Evolutionary conservation across 1,140 invertebrate species (phyloP).

Genomic region (Sminthurides bifidus): DNA sequence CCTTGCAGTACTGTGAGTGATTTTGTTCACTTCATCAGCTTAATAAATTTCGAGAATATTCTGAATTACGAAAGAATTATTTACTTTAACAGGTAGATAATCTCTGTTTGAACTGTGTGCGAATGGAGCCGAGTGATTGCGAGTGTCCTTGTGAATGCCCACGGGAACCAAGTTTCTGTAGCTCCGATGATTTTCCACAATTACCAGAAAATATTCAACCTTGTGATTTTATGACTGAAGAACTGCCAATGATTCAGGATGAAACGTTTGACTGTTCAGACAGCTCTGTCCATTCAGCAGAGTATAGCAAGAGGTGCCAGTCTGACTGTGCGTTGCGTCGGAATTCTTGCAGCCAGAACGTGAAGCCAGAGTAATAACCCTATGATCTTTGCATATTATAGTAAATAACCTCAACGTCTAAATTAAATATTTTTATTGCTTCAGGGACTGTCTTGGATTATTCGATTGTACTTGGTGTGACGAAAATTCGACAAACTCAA

Average conservation of each 20-base stretch:
- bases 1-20: conserved; percentile 71
- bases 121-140: conserved; percentile 87
- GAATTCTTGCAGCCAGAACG: no score
- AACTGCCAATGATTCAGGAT: conserved; percentile 16
- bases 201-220: conserved; percentile 14
- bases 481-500: no score
- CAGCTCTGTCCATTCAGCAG: no score
- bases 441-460: conserved; percentile 62
- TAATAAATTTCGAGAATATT: background rate
- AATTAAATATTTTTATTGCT: conserved; percentile 23
- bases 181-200: conserved; percentile 27
- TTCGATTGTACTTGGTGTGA: conserved; percentile 87
- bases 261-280: no score
- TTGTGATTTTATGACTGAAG: conserved; percentile 19
- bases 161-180: conserved; percentile 53
- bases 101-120: conserved; percentile 78
- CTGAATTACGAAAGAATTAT: background rate
- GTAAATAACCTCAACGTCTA: no score
- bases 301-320: no score
- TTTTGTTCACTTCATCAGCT: background rate
- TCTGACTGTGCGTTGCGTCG: no score
- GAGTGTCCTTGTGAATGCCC: conserved; percentile 91
- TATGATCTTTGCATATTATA: no score
- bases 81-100: conserved; percentile 51
- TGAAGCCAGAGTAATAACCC: no score